Base-by-base conservation (phyloP, 1,140 invertebrate species). In the Andrena cerasifolii region DNA sequence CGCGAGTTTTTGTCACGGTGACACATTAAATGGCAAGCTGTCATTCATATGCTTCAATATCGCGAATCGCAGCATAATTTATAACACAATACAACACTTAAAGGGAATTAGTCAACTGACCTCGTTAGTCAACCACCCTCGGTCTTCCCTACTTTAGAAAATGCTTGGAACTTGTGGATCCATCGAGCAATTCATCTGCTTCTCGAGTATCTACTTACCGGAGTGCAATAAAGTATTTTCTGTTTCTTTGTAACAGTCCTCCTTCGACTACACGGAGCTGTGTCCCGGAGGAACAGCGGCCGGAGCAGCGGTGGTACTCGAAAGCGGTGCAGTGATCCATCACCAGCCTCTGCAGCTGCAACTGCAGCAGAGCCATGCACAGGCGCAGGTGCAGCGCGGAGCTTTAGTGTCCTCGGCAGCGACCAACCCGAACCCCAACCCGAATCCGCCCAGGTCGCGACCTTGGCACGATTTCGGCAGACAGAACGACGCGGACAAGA, bases 401-500 rank as follows among this genome's bases (percentile, higher is more conserved):
- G 82, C 82, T 21, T 78, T 91, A n/a, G 91, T 92, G 10, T 80
- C 90, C 51, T 94, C 94, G 24, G 94, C 94, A 65, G 94, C 94
- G 71, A 93, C 95, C 6, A 94, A 94, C 70, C 93, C 94, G 5
- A 93, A 93, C 80, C 91, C 94, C 43, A 94, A 93, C 58, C 94
- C 95, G 7, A 95, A 94, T 84, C 94, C 95, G 74, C 94, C 95
- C 24, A 95, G 96, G 83, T 97, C 96, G 47, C 92, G 97, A 81
- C 97, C 97, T 68, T 98, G 97, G 97, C 97, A 97, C 91, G 97
- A 98, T 92, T 98, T 98, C 91, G 97, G 97, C 28, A 93, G 97
- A 79, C 97, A 98, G 89, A 97, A 97, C 88, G 97, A 98, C 91
- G 96, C 97, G 66, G 98, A 98, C 92, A 98, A 98, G 94, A 98